Evolutionary conservation across 1,140 invertebrate genomes (phyloP).

Genomic region (Neodiprion fabricii): DNA sequence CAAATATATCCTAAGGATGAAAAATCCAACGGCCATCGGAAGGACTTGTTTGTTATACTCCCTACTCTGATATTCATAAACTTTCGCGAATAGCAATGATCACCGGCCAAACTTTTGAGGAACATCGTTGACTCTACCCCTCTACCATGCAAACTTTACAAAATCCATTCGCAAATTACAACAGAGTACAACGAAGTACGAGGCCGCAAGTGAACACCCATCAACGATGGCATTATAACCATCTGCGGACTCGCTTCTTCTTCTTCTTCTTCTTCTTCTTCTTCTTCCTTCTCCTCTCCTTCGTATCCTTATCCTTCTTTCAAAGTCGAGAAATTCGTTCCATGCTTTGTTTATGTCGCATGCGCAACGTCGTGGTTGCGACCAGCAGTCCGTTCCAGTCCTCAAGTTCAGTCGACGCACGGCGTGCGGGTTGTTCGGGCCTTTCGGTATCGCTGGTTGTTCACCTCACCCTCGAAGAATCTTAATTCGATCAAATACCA

Average conservation of each 20-base stretch:
- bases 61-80: too few species aligned
- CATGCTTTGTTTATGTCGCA: constrained; percentile 48
- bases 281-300: constrained; percentile 30
- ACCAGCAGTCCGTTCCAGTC: constrained; percentile 23
- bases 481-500: too few species aligned
- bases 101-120: not conserved
- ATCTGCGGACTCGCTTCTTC: not conserved
- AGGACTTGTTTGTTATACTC: too few species aligned
- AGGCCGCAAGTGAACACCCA: too few species aligned
- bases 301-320: not conserved
- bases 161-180: too few species aligned
- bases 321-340: not conserved
- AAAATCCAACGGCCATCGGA: too few species aligned
- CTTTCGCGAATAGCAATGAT: too few species aligned
- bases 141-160: too few species aligned
- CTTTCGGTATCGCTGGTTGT: constrained; percentile 15
- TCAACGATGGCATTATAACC: too few species aligned
- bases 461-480: too few species aligned
- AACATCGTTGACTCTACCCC: not conserved
- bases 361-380: constrained; percentile 35
- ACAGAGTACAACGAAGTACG: too few species aligned
- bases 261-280: constrained; percentile 8
- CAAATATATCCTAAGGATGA: too few species aligned
- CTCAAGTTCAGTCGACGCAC: constrained; percentile 42
- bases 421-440: constrained; percentile 48